Percentiles rank a stretch among this genome's conserved stretches.
phyloP scores from a whole-genome alignment of 2,113 vertebrate species.

The Litocranius walleri region DNA sequence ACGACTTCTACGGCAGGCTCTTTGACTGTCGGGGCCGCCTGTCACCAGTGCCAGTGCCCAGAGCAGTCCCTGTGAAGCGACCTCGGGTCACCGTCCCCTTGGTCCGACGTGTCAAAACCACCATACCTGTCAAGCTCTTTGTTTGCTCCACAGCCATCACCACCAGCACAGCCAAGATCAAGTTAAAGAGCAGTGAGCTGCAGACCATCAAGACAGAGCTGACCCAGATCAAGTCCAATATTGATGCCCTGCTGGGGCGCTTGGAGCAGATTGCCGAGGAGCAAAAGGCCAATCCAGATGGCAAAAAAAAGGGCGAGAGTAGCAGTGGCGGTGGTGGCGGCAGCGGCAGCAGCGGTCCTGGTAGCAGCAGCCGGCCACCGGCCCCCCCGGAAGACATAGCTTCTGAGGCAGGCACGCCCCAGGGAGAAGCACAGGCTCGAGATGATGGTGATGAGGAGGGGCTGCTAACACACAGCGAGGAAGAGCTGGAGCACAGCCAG shows the following conservation, averaged over 20 bases:
- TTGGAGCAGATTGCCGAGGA: slow-evolving; percentile 93
- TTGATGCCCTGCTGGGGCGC: slow-evolving; percentile 90
- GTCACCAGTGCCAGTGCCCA: slow-evolving; percentile 86
- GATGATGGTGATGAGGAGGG: slow-evolving; percentile 85
- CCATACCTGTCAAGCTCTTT: slow-evolving; percentile 90
- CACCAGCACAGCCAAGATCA: slow-evolving; percentile 86
- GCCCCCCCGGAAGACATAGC: slow-evolving; percentile 83
- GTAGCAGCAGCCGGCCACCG: slow-evolving; percentile 19
- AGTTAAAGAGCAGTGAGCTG: slow-evolving; percentile 89
- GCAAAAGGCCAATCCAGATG: slow-evolving; percentile 84
- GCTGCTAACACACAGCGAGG: slow-evolving; percentile 62
- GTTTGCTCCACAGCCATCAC: slow-evolving; percentile 83
- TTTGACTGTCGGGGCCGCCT: slow-evolving; percentile 90
- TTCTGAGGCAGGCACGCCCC: slow-evolving; percentile 81
- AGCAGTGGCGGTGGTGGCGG: not conserved
- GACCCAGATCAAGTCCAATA: slow-evolving; percentile 95
- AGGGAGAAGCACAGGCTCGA: slow-evolving; percentile 81
- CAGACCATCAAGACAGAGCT: slow-evolving; percentile 93
- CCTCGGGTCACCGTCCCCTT: slow-evolving; percentile 89
- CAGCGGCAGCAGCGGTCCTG: slow-evolving; percentile 61
- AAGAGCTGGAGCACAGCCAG: slow-evolving; percentile 83
- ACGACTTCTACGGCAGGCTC: slow-evolving; percentile 93
- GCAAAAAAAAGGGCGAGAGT: slow-evolving; percentile 81
- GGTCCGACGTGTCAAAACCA: slow-evolving; percentile 88
- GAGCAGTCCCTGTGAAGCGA: slow-evolving; percentile 89